phyloP scores from a whole-genome alignment of 2,113 vertebrate genomes.

The Stomatorhinus ivindoensis region DNA sequence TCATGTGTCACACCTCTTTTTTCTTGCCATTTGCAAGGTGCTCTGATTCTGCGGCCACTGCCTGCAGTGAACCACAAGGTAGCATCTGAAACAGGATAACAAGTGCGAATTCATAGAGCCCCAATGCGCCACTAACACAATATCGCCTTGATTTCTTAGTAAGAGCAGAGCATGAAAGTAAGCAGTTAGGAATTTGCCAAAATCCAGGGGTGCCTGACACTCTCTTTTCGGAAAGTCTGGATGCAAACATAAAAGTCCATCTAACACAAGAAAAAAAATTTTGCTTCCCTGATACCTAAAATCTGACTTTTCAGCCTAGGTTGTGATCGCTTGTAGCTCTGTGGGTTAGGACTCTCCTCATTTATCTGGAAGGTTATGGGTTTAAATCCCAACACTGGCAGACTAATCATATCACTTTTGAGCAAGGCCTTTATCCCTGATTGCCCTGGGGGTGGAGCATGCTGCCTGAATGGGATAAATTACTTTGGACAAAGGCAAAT shows the following conservation, averaged over 20 bases:
- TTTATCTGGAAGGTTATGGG: neutral
- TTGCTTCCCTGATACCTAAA: neutral
- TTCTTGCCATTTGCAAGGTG: neutral
- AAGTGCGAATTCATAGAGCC: neutral
- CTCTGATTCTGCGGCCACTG: neutral
- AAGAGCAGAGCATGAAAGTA: neutral
- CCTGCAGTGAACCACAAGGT: neutral
- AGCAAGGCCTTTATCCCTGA: neutral
- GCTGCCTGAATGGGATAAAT: neutral
- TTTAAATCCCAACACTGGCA: neutral
- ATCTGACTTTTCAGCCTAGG: neutral
- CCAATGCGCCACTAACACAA: neutral
- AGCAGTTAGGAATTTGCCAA: neutral
- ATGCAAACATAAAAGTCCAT: neutral
- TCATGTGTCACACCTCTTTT: neutral
- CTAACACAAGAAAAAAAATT: neutral
- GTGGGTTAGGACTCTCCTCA: neutral
- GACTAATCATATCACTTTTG: neutral
- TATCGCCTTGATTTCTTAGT: slow-evolving; percentile 1
- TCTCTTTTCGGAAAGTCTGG: neutral
- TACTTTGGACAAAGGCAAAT: neutral
- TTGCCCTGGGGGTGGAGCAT: neutral
- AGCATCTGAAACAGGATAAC: neutral
- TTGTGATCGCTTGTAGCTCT: neutral
- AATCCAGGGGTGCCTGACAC: neutral